phyloP scores from a whole-genome alignment of 2,888 invertebrate species.

The Drosophila pseudotalamancana region DNA sequence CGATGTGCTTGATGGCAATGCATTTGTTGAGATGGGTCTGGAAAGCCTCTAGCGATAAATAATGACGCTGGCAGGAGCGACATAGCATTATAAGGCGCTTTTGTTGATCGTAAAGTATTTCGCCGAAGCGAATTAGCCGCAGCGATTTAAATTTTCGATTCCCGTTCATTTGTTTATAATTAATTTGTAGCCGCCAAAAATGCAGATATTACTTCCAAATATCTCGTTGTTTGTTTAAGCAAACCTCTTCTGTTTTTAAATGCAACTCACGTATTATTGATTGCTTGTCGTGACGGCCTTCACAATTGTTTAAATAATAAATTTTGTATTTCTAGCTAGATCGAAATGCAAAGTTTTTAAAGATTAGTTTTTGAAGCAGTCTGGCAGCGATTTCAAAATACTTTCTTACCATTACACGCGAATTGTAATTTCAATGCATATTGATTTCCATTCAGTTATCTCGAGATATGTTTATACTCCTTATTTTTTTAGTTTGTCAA shows the following conservation, averaged over 20 bases:
- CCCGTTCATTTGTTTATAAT: conserved; percentile 54
- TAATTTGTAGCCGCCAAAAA: background rate
- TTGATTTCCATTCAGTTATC: background rate
- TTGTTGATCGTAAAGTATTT: conserved; percentile 72
- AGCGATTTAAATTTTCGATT: conserved; percentile 41
- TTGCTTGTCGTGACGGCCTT: background rate
- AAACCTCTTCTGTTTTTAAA: background rate
- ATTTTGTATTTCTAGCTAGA: background rate
- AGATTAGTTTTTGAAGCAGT: background rate
- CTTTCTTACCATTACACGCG: background rate
- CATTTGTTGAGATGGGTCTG: conserved; percentile 67
- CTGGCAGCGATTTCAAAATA: background rate
- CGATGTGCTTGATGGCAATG: conserved; percentile 53
- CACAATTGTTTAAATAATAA: background rate
- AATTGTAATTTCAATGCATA: background rate
- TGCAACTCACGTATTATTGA: background rate
- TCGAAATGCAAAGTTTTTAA: background rate
- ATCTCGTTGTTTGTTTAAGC: background rate
- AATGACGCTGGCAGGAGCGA: conserved; percentile 67
- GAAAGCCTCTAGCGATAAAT: conserved; percentile 56
- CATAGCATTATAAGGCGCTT: conserved; percentile 66
- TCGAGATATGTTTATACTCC: background rate
- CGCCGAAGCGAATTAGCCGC: conserved; percentile 69
- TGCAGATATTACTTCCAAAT: background rate
- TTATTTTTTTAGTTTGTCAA: conserved; percentile 6